Evolutionary conservation across 2,888 invertebrate species (phyloP).

Genomic region (Bombylius discolor): DNA sequence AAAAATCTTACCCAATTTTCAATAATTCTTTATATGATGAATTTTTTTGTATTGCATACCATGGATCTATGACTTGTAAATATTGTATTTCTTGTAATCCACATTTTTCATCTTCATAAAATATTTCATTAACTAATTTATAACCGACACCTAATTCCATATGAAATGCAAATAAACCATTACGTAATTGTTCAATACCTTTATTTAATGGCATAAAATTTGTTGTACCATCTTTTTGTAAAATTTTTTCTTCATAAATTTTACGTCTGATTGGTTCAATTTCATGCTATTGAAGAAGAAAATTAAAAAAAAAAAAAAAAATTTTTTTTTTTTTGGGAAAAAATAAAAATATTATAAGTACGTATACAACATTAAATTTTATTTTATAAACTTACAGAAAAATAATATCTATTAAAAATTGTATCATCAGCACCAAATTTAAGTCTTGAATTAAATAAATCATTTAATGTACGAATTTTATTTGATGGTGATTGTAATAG

Average conservation of each 20-base stretch:
- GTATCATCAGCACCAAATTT: conserved; percentile 55
- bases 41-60: conserved; percentile 48
- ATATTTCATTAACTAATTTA: conserved; percentile 52
- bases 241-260: conserved; percentile 51
- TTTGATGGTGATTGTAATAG: conserved; percentile 58
- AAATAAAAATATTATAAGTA: no score
- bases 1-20: conserved; percentile 43
- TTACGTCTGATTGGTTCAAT: conserved; percentile 48
- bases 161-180: conserved; percentile 54
- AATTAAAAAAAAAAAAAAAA: background rate
- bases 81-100: conserved; percentile 52
- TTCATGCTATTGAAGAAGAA: conserved; percentile 41
- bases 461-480: conserved; percentile 48
- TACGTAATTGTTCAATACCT: conserved; percentile 44
- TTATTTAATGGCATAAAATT: conserved; percentile 48
- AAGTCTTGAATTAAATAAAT: conserved; percentile 51
- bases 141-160: conserved; percentile 53
- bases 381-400: conserved; percentile 40
- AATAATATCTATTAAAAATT: conserved; percentile 54
- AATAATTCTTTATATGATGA: conserved; percentile 49
- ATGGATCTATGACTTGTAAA: conserved; percentile 49
- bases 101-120: conserved; percentile 57
- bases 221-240: conserved; percentile 44
- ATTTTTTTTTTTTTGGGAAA: background rate
- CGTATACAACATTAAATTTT: background rate